phyloP scores from a whole-genome alignment of 2,888 invertebrate species.

The Drosophila hamatofila region DNA sequence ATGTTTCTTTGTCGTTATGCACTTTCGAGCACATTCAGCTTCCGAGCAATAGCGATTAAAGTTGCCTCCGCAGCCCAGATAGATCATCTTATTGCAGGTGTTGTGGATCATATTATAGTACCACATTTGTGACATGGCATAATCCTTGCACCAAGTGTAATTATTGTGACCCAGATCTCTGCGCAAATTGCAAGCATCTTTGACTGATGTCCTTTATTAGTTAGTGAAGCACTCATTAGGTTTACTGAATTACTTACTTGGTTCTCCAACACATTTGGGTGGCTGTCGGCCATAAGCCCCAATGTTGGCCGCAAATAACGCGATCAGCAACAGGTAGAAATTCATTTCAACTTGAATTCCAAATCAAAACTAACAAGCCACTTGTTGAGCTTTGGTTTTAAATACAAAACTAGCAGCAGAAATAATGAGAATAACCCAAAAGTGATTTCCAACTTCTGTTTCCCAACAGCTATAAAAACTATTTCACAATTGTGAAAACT shows the following conservation, averaged over 20 bases:
- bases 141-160: conserved; percentile 9
- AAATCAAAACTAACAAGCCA: conserved; percentile 15
- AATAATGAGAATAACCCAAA: neutral
- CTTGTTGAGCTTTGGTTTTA: neutral
- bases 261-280: conserved; percentile 16
- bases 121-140: conserved; percentile 25
- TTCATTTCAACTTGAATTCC: conserved; percentile 12
- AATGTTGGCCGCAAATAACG: neutral
- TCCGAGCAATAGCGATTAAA: conserved; percentile 38
- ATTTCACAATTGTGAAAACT: neutral
- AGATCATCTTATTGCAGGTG: conserved; percentile 14
- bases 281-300: neutral
- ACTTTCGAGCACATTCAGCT: conserved; percentile 3
- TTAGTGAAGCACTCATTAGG: neutral
- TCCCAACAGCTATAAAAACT: neutral
- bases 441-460: conserved; percentile 15
- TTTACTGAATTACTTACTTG: conserved; percentile 7
- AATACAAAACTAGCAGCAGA: conserved; percentile 7
- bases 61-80: conserved; percentile 43
- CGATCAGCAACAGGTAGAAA: neutral
- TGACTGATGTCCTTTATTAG: neutral
- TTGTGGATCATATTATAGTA: neutral
- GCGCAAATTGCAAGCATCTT: neutral
- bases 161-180: conserved; percentile 21
- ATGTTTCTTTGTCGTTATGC: neutral